Percentiles rank a stretch among this genome's conserved stretches.
phyloP scores from a whole-genome alignment of 23 tunicate species.

The Trididemnum nubilum region DNA sequence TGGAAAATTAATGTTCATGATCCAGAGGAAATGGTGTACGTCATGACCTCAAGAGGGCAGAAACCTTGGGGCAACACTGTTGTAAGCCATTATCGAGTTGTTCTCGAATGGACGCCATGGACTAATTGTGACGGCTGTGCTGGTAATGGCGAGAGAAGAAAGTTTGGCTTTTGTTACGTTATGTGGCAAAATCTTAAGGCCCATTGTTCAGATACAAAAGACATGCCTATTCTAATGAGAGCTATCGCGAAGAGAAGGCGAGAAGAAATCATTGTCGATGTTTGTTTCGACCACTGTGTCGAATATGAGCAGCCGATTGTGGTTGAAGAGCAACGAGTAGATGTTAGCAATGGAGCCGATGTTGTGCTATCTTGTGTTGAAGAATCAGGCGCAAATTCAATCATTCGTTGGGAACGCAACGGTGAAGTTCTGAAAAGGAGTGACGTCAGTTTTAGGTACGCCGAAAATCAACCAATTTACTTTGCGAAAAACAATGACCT shows the following conservation, averaged over 20 bases:
- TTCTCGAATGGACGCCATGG: conserved; percentile 45
- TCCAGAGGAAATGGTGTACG: conserved; percentile 41
- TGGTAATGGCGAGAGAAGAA: conserved; percentile 58
- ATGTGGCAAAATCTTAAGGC: conserved; percentile 4
- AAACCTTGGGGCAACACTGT: conserved; percentile 50
- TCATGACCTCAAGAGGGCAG: conserved; percentile 48
- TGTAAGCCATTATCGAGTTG: conserved; percentile 20
- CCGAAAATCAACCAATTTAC: conserved; percentile 26
- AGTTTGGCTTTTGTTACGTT: conserved; percentile 67
- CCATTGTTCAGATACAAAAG: conserved; percentile 36
- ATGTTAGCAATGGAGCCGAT: conserved; percentile 46
- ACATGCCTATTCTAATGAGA: conserved; percentile 29
- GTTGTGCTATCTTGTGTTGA: conserved; percentile 28
- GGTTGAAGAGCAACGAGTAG: conserved; percentile 32
- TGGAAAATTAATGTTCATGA: conserved; percentile 46
- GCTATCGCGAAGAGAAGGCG: conserved; percentile 31
- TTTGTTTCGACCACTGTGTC: conserved; percentile 58
- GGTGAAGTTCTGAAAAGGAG: conserved; percentile 33
- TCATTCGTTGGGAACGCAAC: conserved; percentile 49
- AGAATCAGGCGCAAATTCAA: not conserved
- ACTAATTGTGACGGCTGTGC: conserved; percentile 59
- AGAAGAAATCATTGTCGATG: conserved; percentile 56
- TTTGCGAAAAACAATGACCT: conserved; percentile 33
- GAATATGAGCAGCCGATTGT: conserved; percentile 21
- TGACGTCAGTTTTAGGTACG: conserved; percentile 50